These are phyloP conservation scores for Poliocrania exsul DNA, from an alignment of 2,797 vertebrate genomes.

Conservation along the genomic window DNA sequence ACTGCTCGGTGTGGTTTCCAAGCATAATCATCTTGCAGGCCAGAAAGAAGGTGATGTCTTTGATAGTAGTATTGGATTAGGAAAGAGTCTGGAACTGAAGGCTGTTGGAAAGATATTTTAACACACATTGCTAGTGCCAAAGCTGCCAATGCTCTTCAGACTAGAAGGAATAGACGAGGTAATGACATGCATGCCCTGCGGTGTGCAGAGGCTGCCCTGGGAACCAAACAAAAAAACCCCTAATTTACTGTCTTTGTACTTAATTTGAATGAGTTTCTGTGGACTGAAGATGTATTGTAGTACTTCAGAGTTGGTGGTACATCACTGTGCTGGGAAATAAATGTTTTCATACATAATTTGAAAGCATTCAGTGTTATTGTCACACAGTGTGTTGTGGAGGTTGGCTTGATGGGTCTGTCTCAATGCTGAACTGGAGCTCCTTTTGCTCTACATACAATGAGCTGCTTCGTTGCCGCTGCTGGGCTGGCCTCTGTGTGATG, in stretches of 20 bases:
- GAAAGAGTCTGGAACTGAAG: not conserved
- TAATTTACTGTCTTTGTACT: conserved; percentile 24
- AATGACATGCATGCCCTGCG: conserved; percentile 26
- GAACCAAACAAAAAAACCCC: not conserved
- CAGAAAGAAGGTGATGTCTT: not conserved
- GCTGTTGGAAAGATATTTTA: not conserved
- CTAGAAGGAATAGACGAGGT: not conserved
- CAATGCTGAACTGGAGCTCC: not conserved
- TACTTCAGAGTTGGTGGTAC: not conserved
- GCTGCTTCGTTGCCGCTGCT: not conserved
- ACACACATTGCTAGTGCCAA: not conserved
- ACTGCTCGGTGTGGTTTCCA: not conserved
- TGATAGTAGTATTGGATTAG: not conserved
- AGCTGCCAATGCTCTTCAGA: not conserved
- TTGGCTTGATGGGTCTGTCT: not conserved
- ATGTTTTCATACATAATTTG: not conserved
- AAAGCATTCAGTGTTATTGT: not conserved
- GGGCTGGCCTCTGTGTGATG: not conserved
- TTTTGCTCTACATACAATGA: not conserved
- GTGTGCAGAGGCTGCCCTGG: conserved; percentile 5
- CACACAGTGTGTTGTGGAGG: accelerated
- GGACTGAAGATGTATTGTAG: not conserved
- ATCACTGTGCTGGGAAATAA: not conserved
- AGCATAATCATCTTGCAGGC: not conserved
- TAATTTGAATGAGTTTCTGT: not conserved